Base-by-base conservation (phyloP, 2,888 invertebrate genomes). In the Hirtodrosophila confusa region DNA sequence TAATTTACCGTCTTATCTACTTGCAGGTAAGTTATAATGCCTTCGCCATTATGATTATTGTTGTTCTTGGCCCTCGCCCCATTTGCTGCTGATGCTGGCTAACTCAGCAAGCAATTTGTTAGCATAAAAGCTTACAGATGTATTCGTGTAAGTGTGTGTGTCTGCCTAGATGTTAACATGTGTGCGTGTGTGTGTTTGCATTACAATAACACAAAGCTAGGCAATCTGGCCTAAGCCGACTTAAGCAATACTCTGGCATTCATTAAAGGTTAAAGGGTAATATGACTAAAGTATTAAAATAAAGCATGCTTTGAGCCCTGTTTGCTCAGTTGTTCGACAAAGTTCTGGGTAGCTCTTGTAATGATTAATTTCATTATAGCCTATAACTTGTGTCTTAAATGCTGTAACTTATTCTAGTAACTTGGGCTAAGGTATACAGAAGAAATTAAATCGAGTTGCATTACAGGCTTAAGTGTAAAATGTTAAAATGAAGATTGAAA, bases 1-100 rank as follows among this genome's bases (percentile, higher is more conserved):
- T 39, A 37, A 41, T 35, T 64, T 44, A 64, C 27, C 64, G 35
- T 64, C 54, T 61, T 51, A 17, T 64, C 29, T 72, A 60, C 49
- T 80, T 78, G 11, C 76, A 80, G 83, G 83, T 80, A 69, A 80
- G 84, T 78, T 68, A 27, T 53, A 9, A 29, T 51, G 37, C 58
- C 27, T 50, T 50, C 10, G 9, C n/a, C 37, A 27, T 27, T 37
- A n/a, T 36, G 7, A 48, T 48, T 41, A 10, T 36, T 47, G 23
- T 33, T 51, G 47, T 37, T 63, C 29, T 54, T 56, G 47, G 39
- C 43, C 8, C 43, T 31, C 39, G 44, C 47, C 24, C 4, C 50
- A 24, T 48, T 33, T 54, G 12, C 45, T 54, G 51, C 45, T 53
- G 37, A 44, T 53, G 58, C 44, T 24, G 47, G 47, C 35, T 56